A percentile compares a stretch with the other conserved stretches of the same genome.
Conservation (phyloP, 1,140 invertebrate genomes). For the Brachionus rubens region DNA sequence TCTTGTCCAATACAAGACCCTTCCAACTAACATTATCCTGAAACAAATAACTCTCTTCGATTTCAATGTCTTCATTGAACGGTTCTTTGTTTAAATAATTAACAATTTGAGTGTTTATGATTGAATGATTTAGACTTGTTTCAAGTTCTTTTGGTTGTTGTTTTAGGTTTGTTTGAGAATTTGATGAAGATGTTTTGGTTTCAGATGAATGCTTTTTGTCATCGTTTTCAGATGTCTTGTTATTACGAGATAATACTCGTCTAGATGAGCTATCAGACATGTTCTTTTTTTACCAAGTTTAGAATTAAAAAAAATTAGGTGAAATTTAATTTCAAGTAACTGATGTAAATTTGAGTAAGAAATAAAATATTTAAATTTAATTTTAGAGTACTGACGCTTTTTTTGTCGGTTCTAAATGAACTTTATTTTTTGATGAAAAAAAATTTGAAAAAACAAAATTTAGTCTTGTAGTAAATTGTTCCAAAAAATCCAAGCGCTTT, state of each 20-base stretch:
- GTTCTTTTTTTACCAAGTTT: background rate
- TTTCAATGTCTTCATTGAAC: conserved; percentile 8
- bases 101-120: background rate
- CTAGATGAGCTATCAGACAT: conserved; percentile 27
- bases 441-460: too few species aligned
- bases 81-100: conserved; percentile 42
- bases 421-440: too few species aligned
- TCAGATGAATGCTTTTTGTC: background rate
- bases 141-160: background rate
- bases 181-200: background rate
- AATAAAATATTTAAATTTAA: too few species aligned
- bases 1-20: background rate
- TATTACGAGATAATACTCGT: conserved; percentile 16
- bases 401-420: too few species aligned
- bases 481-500: too few species aligned
- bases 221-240: background rate
- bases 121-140: background rate
- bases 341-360: too few species aligned
- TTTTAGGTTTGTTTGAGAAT: background rate
- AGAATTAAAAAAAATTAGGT: background rate
- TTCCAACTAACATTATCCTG: background rate
- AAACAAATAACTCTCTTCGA: conserved; percentile 13
- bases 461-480: too few species aligned
- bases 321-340: background rate
- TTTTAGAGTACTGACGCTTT: too few species aligned